These are phyloP conservation scores for Lepas anatifera DNA, from an alignment of 2,888 invertebrate genomes.

Conservation along the genomic window DNA sequence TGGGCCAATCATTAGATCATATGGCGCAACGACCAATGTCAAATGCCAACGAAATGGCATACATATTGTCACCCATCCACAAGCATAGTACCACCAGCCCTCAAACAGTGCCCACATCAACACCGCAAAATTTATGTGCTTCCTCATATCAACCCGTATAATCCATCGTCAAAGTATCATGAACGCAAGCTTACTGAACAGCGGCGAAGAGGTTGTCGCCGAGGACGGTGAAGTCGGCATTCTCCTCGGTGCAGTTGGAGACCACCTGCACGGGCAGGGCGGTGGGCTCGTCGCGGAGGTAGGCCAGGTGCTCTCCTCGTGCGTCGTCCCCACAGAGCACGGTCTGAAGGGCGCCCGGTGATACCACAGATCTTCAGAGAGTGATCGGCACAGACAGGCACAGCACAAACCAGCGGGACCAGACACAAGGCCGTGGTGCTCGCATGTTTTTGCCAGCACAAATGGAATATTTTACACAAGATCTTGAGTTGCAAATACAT, in stretches of 20 bases:
- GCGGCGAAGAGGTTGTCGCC: constrained; percentile 71
- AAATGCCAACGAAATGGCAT: no score
- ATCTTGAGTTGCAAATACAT: neutral
- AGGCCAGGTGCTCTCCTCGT: constrained; percentile 72
- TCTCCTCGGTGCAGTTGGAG: constrained; percentile 53
- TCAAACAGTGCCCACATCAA: no score
- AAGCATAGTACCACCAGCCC: no score
- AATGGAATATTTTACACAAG: constrained; percentile 4
- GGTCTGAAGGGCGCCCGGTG: constrained; percentile 41
- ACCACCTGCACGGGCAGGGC: constrained; percentile 64
- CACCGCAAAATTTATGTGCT: no score
- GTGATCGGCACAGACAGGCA: neutral
- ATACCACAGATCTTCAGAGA: neutral
- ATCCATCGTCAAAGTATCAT: no score
- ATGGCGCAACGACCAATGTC: no score
- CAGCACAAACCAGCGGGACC: neutral
- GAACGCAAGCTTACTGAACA: constrained; percentile 53
- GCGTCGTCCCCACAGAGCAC: constrained; percentile 54
- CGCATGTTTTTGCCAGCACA: neutral
- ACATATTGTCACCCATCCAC: no score
- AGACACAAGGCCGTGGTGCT: neutral
- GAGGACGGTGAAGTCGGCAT: constrained; percentile 54
- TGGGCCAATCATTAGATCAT: no score
- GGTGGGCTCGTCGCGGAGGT: constrained; percentile 70
- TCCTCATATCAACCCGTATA: no score